These are phyloP conservation scores for Delphinus delphis DNA, from an alignment of 2,113 vertebrate genomes.

Conservation along the genomic window DNA sequence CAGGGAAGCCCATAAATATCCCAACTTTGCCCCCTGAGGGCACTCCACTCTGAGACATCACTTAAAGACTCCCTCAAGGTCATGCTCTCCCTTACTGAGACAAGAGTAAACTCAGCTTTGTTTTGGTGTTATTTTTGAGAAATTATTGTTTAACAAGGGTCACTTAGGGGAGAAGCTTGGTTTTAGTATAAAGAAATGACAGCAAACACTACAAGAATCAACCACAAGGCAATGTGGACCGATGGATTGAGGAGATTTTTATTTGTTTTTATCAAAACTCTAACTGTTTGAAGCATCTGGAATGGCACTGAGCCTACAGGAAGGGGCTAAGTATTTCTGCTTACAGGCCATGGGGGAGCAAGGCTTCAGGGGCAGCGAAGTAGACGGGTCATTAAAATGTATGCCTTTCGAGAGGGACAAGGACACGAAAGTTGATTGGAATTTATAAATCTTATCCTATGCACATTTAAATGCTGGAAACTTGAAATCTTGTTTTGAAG, in stretches of 20 bases:
- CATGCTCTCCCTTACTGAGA: background rate
- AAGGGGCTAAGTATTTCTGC: background rate
- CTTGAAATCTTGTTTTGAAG: background rate
- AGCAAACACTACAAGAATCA: background rate
- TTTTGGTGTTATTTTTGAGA: slow-evolving; percentile 12
- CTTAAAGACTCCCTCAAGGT: background rate
- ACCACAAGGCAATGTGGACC: background rate
- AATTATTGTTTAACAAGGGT: background rate
- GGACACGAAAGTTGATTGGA: background rate
- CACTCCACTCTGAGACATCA: background rate
- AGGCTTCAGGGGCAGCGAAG: background rate
- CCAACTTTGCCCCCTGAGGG: background rate
- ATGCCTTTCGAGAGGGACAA: background rate
- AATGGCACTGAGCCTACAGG: background rate
- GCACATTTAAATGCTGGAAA: background rate
- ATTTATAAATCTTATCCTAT: background rate
- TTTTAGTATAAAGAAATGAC: background rate
- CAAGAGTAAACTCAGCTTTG: background rate
- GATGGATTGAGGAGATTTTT: background rate
- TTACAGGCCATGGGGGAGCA: background rate
- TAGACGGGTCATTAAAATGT: background rate
- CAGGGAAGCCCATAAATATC: background rate
- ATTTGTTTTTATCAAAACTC: slow-evolving; percentile 25
- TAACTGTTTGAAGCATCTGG: background rate
- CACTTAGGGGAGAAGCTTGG: background rate